These are phyloP conservation scores for Lycocerus yunnanus DNA, from an alignment of 2,888 invertebrate species.

Conservation along the genomic window DNA sequence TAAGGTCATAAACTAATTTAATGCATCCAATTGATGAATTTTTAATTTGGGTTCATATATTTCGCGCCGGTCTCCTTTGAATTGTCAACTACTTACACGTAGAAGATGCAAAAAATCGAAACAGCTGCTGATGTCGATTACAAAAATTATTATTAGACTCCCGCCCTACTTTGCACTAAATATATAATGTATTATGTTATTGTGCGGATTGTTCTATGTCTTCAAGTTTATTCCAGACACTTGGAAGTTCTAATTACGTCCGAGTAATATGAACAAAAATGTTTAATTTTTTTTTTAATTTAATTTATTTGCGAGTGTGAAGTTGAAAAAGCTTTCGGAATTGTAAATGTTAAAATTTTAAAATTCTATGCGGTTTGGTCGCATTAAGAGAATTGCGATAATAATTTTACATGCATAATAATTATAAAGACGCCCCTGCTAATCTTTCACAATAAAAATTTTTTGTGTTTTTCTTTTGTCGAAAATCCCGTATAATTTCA, in stretches of 20 bases:
- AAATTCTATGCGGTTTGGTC: too few species aligned
- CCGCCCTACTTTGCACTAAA: neutral
- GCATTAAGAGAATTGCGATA: too few species aligned
- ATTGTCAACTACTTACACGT: neutral
- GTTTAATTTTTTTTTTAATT: too few species aligned
- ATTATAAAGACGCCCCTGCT: too few species aligned
- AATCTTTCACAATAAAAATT: too few species aligned
- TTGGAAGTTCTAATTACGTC: neutral
- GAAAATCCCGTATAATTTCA: too few species aligned
- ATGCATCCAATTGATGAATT: neutral
- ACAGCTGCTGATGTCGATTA: neutral
- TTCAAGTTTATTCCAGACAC: neutral
- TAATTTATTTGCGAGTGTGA: too few species aligned
- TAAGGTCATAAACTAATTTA: neutral
- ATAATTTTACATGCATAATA: too few species aligned
- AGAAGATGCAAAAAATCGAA: neutral
- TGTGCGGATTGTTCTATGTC: neutral
- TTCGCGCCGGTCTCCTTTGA: neutral
- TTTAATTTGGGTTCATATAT: neutral
- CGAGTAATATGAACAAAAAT: too few species aligned
- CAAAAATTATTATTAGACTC: neutral
- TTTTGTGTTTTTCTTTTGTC: too few species aligned
- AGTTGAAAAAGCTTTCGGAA: too few species aligned
- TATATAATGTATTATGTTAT: neutral
- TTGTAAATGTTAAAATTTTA: too few species aligned